phyloP scores from a whole-genome alignment of 2,888 invertebrate genomes.

The Lasioglossum figueresi region DNA sequence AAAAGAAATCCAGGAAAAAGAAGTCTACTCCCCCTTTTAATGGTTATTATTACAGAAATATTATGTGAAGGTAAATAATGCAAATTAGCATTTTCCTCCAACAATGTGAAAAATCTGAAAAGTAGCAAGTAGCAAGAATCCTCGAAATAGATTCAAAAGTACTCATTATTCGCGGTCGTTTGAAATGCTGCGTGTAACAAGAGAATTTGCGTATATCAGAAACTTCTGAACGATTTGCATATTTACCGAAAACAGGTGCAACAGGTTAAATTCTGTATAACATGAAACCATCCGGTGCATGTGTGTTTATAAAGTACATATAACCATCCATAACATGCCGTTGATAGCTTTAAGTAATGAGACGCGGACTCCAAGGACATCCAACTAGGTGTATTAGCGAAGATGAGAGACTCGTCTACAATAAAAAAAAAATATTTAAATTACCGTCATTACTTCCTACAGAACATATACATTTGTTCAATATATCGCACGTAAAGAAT shows the following conservation, averaged over 20 bases:
- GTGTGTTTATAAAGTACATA: conserved; percentile 92
- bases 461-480: background rate
- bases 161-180: background rate
- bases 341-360: conserved; percentile 92
- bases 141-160: background rate
- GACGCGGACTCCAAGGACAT: conserved; percentile 91
- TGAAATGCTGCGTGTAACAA: too few relatives aligned
- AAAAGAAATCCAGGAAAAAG: too few relatives aligned
- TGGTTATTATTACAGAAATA: too few relatives aligned
- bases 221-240: background rate
- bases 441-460: background rate
- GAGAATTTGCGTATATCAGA: background rate
- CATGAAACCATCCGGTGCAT: conserved; percentile 90
- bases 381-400: conserved; percentile 90
- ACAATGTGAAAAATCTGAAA: background rate
- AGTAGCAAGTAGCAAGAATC: background rate
- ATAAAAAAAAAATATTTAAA: conserved; percentile 45
- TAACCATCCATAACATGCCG: conserved; percentile 95
- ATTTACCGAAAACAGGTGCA: conserved; percentile 89
- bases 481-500: background rate
- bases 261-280: conserved; percentile 89
- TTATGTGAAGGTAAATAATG: too few relatives aligned
- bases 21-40: too few relatives aligned
- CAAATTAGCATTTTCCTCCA: background rate
- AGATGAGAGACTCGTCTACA: conserved; percentile 86